These are phyloP conservation scores for Adelges cooleyi DNA, from an alignment of 1,140 invertebrate genomes.

Conservation along the genomic window DNA sequence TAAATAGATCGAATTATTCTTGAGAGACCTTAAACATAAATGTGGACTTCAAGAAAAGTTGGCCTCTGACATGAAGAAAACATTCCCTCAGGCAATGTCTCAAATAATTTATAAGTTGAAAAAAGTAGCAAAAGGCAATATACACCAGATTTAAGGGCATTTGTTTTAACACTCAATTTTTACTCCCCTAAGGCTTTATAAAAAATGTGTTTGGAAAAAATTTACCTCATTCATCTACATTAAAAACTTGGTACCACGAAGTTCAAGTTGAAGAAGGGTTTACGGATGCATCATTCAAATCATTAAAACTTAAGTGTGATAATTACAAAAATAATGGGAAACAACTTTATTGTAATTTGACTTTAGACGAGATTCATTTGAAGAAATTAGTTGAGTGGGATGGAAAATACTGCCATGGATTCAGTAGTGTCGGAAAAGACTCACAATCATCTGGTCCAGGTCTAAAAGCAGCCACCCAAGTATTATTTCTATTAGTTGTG, in stretches of 20 bases:
- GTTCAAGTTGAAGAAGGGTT: constrained; percentile 2
- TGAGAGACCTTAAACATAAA: too few relatives aligned
- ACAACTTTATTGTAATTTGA: constrained; percentile 8
- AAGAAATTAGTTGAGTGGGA: constrained; percentile 32
- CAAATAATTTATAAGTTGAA: too few relatives aligned
- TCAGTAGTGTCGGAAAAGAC: constrained; percentile 29
- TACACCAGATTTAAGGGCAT: neutral
- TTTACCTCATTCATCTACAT: constrained; percentile 2
- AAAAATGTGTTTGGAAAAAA: neutral
- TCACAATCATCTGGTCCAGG: neutral
- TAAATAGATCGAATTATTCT: too few relatives aligned
- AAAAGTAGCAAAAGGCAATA: too few relatives aligned
- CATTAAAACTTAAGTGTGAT: constrained; percentile 13
- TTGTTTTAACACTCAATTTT: neutral
- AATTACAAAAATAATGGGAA: neutral
- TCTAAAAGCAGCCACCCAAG: constrained; percentile 2
- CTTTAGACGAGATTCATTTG: constrained; percentile 34
- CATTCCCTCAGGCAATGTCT: too few relatives aligned
- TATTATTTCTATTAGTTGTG: constrained; percentile 6
- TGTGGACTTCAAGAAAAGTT: too few relatives aligned
- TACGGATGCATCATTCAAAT: constrained; percentile 12
- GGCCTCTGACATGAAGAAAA: too few relatives aligned
- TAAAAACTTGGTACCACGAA: neutral
- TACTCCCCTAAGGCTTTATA: neutral
- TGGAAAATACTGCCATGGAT: constrained; percentile 30